Evolutionary conservation across 2,797 vertebrate genomes (phyloP), one percentile per base, ranked within the genome.

Genomic region (Melanotaenia maccullochi): DNA sequence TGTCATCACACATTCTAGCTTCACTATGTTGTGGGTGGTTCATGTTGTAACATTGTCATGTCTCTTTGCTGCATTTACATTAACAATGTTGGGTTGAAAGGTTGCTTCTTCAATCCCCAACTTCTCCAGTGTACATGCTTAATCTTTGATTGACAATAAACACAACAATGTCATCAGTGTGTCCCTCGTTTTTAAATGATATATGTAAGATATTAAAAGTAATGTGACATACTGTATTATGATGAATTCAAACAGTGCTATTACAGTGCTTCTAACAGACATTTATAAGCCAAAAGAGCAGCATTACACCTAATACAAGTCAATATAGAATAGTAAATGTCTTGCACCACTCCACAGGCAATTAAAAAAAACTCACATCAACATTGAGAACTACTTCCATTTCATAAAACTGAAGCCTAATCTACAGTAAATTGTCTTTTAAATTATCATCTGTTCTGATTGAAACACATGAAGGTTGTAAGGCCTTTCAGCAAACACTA

Each of bases 141-240:
- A n/a, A 47, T 14, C 14, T 40, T 40, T 3, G 38, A 1, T 40
- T 14, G 13, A 38, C 12, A 38, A 1, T 9, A 20, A 47, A 47
- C 44, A 1, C 44, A 47, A 20, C 5, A 47, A 47, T 49, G 20
- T 49, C 47, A 9, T 3, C 20, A 49, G 9, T 49, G 47, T 22
- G 7, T 22, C 22, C 47, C 47, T 49, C 47, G 9, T 9, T 49
- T 47, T 49, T 49, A n/a, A n/a, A 20, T 47, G n/a, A 22, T 49
- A n/a, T 9, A 9, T 49, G 5, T 49, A 49, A 55, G 9, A 47
- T 68, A 65, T 71, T 30, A 68, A 49, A 55, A 16, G 30, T 5
- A 65, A 6, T 40, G 20, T 16, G 25, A 13, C 25, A 42, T 22
- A 36, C 2, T 71, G 36, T 47, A 65, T 38, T 38, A 28, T 38